Evolutionary conservation across 2,113 vertebrate genomes (phyloP), one percentile per base, ranked within the genome.

Genomic region (Chascanopsetta lugubris): DNA sequence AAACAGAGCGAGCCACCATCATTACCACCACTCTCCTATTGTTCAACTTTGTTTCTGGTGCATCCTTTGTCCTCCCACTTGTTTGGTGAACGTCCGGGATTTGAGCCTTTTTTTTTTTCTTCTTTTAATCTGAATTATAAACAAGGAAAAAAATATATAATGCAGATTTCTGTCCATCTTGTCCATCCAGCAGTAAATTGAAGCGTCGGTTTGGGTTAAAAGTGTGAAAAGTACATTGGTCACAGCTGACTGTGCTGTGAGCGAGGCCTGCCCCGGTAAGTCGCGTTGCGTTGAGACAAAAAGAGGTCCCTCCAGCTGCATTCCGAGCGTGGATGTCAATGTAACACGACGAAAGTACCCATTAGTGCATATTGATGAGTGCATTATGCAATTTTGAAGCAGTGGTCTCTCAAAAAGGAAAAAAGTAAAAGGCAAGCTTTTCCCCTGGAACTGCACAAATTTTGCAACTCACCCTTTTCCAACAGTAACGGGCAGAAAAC

Each of bases 281-380:
- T 93, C 84, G 90, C 86, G 64, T 89, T 89, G 87, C 90, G 93
- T 92, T 84, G 73, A 87, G 89, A 94, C 90, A 88, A 80, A n/a
- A 85, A 90, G 80, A 79, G 84, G 90, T 87, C 92, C 75, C 91
- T 92, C 87, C 92, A 90, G 92, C 92, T 92, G 94, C 82, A 61
- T 87, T 91, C 92, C 89, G 88, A 89, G 87, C 91, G 82, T 93
- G 89, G 92, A 91, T 93, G 88, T 92, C 91, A 92, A 93, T 70
- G 86, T 61, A 89, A 94, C 75, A 89, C 84, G 89, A 94, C 91
- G 92, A 92, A 90, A 93, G 92, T 93, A 94, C 94, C 94, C 92
- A 92, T 94, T 91, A 94, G 93, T 95, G 93, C 94, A 93, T 94
- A 93, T 55, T 92, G 93, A 94, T 90, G 93, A 95, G 93, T 86